phyloP scores from a whole-genome alignment of 1,140 invertebrate species.

The Trissolcus basalis region DNA sequence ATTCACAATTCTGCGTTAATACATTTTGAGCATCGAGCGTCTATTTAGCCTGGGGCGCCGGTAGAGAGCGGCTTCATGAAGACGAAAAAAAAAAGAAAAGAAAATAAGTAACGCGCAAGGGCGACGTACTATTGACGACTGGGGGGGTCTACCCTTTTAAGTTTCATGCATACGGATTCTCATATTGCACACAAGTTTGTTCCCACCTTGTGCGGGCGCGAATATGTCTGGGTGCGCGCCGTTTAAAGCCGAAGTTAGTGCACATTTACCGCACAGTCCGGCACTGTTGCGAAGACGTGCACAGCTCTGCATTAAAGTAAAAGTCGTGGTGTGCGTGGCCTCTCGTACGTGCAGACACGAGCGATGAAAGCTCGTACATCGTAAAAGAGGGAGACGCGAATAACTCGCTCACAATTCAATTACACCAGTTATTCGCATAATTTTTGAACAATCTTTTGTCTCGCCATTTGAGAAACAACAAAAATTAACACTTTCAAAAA shows the following conservation, averaged over 20 bases:
- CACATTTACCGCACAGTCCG: conserved; percentile 46
- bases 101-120: conserved; percentile 12
- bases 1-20: conserved; percentile 38
- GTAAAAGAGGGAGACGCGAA: not conserved
- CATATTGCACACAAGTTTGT: conserved; percentile 29
- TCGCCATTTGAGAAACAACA: not conserved
- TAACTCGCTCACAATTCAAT: conserved; percentile 25
- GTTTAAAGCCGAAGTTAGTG: conserved; percentile 48
- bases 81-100: not conserved
- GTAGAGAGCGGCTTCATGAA: too few species aligned
- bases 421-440: conserved; percentile 27
- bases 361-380: conserved; percentile 20
- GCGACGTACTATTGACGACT: conserved; percentile 41
- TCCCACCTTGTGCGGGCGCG: not conserved
- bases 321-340: too few species aligned
- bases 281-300: conserved; percentile 21
- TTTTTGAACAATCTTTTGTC: conserved; percentile 17
- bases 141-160: conserved; percentile 39
- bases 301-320: too few species aligned
- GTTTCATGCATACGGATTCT: conserved; percentile 30
- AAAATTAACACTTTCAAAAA: not conserved
- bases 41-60: conserved; percentile 14
- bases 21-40: conserved; percentile 23
- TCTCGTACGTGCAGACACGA: not conserved
- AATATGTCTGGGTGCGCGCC: conserved; percentile 26